Percentiles rank a stretch among this genome's conserved stretches.
phyloP scores from a whole-genome alignment of 2,113 vertebrate genomes.

The Cochlearius cochlearius region DNA sequence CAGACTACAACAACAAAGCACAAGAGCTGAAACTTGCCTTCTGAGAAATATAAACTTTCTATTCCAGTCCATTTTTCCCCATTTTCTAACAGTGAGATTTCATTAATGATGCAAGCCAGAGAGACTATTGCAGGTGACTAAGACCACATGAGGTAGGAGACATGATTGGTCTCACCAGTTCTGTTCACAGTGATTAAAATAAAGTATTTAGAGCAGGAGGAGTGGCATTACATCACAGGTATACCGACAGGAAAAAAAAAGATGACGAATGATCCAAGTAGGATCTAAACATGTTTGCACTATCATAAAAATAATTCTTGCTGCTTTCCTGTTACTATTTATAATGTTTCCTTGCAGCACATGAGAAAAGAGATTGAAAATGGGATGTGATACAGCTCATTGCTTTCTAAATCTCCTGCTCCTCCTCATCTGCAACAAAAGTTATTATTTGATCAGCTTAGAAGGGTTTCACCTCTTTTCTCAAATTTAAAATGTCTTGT shows the following conservation, averaged over 20 bases:
- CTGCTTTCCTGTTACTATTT: background rate
- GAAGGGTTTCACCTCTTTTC: background rate
- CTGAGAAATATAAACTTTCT: background rate
- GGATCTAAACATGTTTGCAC: background rate
- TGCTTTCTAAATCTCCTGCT: conserved; percentile 27
- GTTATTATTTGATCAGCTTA: background rate
- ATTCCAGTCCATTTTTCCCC: background rate
- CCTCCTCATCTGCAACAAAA: background rate
- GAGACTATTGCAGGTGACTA: background rate
- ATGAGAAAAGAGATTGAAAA: background rate
- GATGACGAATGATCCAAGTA: background rate
- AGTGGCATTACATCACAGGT: background rate
- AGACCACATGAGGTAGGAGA: background rate
- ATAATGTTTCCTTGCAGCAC: background rate
- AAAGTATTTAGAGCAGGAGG: background rate
- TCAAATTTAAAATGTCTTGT: background rate
- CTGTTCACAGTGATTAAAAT: background rate
- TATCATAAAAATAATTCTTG: background rate
- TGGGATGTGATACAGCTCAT: background rate
- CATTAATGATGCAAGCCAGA: background rate
- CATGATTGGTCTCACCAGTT: background rate
- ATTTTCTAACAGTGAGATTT: background rate
- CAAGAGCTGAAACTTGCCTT: background rate
- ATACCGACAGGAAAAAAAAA: background rate
- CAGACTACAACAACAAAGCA: background rate